Evolutionary conservation across 2,888 invertebrate genomes (phyloP).

Genomic region (Nephrotoma guestfalica): DNA sequence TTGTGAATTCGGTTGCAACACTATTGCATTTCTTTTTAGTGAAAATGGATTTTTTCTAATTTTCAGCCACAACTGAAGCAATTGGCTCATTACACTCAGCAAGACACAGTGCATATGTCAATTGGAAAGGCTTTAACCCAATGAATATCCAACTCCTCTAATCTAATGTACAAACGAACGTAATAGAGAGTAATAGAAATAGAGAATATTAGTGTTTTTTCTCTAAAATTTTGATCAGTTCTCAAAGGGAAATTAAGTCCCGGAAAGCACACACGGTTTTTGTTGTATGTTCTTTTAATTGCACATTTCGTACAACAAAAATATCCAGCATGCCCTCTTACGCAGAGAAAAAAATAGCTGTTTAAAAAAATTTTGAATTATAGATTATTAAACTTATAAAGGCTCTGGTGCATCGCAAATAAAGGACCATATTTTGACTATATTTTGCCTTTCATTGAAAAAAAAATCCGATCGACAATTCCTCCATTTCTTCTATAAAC

Average conservation of each 20-base stretch:
- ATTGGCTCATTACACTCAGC: constrained; percentile 11
- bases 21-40: neutral
- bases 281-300: constrained; percentile 8
- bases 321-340: too few species aligned
- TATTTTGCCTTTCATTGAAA: neutral
- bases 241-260: constrained; percentile 8
- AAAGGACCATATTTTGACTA: neutral
- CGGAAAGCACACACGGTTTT: neutral
- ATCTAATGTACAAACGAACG: constrained; percentile 9
- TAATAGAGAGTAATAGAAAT: too few species aligned
- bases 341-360: too few species aligned
- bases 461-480: too few species aligned
- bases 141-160: constrained; percentile 8
- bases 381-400: neutral
- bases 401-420: neutral
- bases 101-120: constrained; percentile 5
- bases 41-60: neutral
- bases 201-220: constrained; percentile 8
- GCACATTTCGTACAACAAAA: constrained; percentile 12
- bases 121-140: constrained; percentile 10
- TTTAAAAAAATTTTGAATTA: too few species aligned
- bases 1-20: neutral
- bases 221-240: constrained; percentile 10
- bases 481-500: too few species aligned
- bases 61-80: constrained; percentile 11